Evolutionary conservation across 1,140 invertebrate species (phyloP).

Genomic region (Ostrea edulis): DNA sequence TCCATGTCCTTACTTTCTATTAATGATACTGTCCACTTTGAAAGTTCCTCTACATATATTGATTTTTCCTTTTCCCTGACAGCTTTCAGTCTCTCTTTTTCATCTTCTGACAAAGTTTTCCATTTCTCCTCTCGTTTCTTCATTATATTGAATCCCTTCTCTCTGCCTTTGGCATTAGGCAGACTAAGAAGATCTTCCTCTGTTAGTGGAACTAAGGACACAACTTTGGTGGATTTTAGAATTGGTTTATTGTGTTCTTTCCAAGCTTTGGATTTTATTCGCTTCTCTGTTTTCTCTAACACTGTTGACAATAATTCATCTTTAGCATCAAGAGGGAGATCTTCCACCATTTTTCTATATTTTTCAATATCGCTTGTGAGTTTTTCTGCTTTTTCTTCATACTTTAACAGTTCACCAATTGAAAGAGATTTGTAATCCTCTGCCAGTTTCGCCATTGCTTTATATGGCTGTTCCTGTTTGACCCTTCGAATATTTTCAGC

Average conservation of each 20-base stretch:
- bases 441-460: neutral
- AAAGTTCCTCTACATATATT: neutral
- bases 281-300: neutral
- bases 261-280: conserved; percentile 1
- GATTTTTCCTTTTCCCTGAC: neutral
- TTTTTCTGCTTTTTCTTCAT: conserved; percentile 35
- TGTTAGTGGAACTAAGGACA: neutral
- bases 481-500: neutral
- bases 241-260: neutral
- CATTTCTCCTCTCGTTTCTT: neutral
- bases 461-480: neutral
- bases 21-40: neutral
- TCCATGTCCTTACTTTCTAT: neutral
- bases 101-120: neutral
- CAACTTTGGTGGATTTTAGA: neutral
- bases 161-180: neutral
- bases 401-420: neutral
- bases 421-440: conserved; percentile 10
- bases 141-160: neutral
- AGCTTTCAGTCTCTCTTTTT: neutral
- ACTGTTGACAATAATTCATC: neutral
- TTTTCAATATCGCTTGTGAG: neutral
- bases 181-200: neutral
- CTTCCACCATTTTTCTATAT: neutral
- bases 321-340: conserved; percentile 10